A percentile compares a stretch with the other conserved stretches of the same genome.
phyloP scores from a whole-genome alignment of 1,140 invertebrate genomes.

The Homarus americanus region DNA sequence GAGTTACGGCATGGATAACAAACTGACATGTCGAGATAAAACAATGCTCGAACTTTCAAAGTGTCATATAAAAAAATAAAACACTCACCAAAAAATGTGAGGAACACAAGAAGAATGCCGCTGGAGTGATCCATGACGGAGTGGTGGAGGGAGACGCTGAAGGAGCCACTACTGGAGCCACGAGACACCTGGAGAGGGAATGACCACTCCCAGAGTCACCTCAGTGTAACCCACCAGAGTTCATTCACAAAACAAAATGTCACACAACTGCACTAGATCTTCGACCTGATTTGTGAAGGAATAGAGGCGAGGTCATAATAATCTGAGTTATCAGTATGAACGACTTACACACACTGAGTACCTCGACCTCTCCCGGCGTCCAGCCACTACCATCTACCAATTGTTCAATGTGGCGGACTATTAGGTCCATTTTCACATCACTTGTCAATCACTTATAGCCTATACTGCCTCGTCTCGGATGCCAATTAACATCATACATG shows the following conservation, averaged over 20 bases:
- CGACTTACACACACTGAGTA: neutral
- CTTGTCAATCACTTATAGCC: neutral
- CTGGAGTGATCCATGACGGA: slow-evolving; percentile 4
- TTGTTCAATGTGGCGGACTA: no score
- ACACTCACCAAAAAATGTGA: slow-evolving; percentile 36
- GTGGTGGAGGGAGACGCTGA: neutral
- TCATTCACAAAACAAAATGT: neutral
- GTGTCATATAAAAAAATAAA: neutral
- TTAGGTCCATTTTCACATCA: neutral
- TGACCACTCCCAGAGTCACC: neutral
- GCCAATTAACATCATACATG: neutral
- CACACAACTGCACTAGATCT: neutral
- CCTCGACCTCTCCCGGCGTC: neutral
- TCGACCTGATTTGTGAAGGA: neutral
- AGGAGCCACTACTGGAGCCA: neutral
- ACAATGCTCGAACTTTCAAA: neutral
- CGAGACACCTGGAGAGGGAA: neutral
- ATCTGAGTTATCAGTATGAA: neutral
- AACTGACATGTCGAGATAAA: neutral
- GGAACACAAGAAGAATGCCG: slow-evolving; percentile 12
- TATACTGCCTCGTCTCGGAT: neutral
- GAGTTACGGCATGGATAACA: no score
- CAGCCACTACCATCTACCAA: neutral
- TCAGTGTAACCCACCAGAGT: neutral
- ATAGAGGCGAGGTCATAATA: neutral